These are phyloP conservation scores for Steatocranus sp. DNA, from an alignment of 2,797 vertebrate species.

Conservation along the genomic window DNA sequence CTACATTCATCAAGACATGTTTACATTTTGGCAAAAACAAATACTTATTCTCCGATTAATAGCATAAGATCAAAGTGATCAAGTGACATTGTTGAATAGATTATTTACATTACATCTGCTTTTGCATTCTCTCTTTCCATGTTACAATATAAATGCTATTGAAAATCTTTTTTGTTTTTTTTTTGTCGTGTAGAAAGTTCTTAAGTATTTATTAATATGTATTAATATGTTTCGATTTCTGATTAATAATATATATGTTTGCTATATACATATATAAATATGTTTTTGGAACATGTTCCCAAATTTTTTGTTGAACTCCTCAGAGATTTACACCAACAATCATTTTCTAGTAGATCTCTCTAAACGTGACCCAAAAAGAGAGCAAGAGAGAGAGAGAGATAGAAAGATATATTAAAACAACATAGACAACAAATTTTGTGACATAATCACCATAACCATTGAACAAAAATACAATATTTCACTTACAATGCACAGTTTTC, in stretches of 20 bases:
- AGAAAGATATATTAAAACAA: background rate
- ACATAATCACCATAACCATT: background rate
- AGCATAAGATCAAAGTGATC: slow-evolving; percentile 69
- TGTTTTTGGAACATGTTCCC: background rate
- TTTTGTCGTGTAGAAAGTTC: background rate
- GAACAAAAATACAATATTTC: background rate
- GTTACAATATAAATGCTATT: slow-evolving; percentile 85
- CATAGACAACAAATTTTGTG: background rate
- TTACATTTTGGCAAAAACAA: slow-evolving; percentile 56
- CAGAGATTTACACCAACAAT: background rate
- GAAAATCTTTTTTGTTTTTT: slow-evolving; percentile 72
- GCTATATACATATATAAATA: slow-evolving; percentile 84
- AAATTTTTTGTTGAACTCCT: slow-evolving; percentile 8
- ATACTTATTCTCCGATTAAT: slow-evolving; percentile 32
- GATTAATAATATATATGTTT: slow-evolving; percentile 68
- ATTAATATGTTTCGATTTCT: slow-evolving; percentile 66
- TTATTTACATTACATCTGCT: slow-evolving; percentile 83
- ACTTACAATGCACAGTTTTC: background rate
- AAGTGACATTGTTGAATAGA: slow-evolving; percentile 75
- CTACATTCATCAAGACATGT: slow-evolving; percentile 70
- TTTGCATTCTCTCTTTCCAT: slow-evolving; percentile 73
- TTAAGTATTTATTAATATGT: slow-evolving; percentile 77
- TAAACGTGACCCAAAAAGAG: background rate
- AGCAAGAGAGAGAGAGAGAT: background rate
- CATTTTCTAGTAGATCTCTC: background rate